Evolutionary conservation across 2,888 invertebrate species (phyloP).

Genomic region (Parnassius apollo): DNA sequence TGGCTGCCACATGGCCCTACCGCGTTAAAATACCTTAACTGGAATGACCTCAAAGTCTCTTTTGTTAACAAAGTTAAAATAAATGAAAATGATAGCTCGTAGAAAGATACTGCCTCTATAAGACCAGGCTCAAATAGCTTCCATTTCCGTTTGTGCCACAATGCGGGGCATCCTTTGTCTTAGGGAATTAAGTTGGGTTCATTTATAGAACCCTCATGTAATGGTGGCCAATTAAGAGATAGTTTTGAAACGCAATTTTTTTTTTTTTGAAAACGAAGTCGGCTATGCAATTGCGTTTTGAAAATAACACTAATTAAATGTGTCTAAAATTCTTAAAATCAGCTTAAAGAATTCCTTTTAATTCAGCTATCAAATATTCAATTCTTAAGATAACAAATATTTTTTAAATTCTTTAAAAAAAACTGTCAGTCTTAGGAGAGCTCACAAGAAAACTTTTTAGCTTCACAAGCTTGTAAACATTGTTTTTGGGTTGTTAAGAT

Average conservation of each 20-base stretch:
- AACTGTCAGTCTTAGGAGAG: too few species aligned
- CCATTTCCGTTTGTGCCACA: constrained; percentile 17
- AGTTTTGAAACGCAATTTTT: constrained; percentile 7
- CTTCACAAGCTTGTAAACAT: too few species aligned
- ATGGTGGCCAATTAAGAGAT: constrained; percentile 7
- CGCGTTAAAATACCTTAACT: too few species aligned
- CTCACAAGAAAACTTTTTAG: too few species aligned
- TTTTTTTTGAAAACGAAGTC: background rate
- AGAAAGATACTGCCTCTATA: constrained; percentile 8
- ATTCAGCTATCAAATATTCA: too few species aligned
- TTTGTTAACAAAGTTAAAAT: constrained; percentile 4
- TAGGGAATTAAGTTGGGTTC: constrained; percentile 10
- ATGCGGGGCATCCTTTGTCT: constrained; percentile 14
- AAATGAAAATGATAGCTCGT: constrained; percentile 8
- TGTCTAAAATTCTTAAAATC: too few species aligned
- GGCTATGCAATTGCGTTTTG: background rate
- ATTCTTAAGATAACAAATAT: too few species aligned
- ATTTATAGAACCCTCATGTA: constrained; percentile 10
- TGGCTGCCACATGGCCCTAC: too few species aligned
- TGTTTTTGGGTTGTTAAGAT: too few species aligned
- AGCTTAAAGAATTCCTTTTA: too few species aligned
- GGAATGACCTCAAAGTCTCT: background rate
- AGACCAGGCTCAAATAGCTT: constrained; percentile 1
- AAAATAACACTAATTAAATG: too few species aligned
- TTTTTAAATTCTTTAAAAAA: too few species aligned